Evolutionary conservation across 2,797 vertebrate species (phyloP).

Genomic region (Peromyscus attwateri): DNA sequence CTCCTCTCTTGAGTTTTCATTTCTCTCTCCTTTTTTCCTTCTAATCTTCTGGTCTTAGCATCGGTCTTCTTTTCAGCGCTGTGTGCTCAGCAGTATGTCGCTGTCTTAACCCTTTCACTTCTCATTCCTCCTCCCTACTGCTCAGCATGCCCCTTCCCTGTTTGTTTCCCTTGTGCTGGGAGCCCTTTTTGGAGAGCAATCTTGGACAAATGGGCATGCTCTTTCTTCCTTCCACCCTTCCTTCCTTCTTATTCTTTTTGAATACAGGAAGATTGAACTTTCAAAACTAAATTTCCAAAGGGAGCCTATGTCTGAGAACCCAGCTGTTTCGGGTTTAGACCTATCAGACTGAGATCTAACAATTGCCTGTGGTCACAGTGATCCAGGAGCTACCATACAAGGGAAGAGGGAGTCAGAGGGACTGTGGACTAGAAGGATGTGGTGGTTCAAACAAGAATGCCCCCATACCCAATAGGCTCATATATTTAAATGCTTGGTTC

Average conservation of each 20-base stretch:
- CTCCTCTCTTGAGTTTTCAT: neutral
- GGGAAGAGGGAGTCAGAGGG: neutral
- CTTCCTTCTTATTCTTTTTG: neutral
- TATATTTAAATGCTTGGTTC: neutral
- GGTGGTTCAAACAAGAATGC: neutral
- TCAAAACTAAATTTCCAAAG: neutral
- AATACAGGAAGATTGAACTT: neutral
- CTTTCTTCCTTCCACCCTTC: neutral
- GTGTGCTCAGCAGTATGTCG: neutral
- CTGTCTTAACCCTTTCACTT: neutral
- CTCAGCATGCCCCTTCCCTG: neutral
- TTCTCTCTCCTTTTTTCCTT: neutral
- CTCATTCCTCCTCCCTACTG: neutral
- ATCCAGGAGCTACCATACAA: neutral
- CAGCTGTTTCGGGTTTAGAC: neutral
- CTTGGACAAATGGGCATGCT: neutral
- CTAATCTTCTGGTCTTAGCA: neutral
- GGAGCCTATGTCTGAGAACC: neutral
- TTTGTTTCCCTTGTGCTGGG: neutral
- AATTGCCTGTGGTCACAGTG: neutral
- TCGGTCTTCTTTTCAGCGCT: neutral
- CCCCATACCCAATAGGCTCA: too few species aligned
- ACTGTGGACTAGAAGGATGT: neutral
- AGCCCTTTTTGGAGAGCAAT: neutral
- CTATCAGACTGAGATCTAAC: neutral